Evolutionary conservation across 2,888 invertebrate genomes (phyloP).

Genomic region (Notodonta dromedarius): DNA sequence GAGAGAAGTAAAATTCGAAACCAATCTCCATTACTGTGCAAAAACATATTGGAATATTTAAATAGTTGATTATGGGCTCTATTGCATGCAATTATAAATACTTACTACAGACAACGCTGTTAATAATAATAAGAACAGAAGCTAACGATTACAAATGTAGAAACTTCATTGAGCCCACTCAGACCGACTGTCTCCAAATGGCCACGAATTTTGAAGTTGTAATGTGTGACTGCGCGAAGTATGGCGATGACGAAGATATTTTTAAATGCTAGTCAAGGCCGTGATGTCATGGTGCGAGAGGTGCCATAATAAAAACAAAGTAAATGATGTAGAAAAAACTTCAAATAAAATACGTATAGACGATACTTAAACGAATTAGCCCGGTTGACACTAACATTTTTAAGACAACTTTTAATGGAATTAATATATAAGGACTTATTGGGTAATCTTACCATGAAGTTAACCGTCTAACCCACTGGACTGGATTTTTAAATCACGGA

Average conservation of each 20-base stretch:
- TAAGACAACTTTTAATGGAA: too few relatives aligned
- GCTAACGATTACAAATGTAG: neutral
- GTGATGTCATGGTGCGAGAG: slow-evolving; percentile 41
- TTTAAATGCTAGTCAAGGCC: slow-evolving; percentile 42
- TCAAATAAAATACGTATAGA: slow-evolving; percentile 13
- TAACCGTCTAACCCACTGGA: neutral
- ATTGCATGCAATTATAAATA: too few relatives aligned
- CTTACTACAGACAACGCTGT: too few relatives aligned
- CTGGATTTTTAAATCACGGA: neutral
- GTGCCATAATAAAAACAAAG: slow-evolving; percentile 22
- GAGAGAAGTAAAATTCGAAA: too few relatives aligned
- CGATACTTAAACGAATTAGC: too few relatives aligned
- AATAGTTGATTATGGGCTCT: too few relatives aligned
- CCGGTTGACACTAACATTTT: too few relatives aligned
- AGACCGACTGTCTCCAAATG: neutral
- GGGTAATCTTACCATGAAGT: neutral
- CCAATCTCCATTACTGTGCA: too few relatives aligned
- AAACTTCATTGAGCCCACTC: neutral
- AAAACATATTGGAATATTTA: too few relatives aligned
- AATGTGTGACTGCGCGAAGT: slow-evolving; percentile 22
- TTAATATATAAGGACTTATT: neutral
- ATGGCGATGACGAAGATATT: slow-evolving; percentile 29
- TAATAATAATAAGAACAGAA: neutral
- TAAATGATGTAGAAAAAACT: slow-evolving; percentile 18
- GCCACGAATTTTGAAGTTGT: slow-evolving; percentile 12